A percentile compares a stretch with the other conserved stretches of the same genome.
phyloP scores from a whole-genome alignment of 2,888 invertebrate species.

The Coleophora flavipennella region DNA sequence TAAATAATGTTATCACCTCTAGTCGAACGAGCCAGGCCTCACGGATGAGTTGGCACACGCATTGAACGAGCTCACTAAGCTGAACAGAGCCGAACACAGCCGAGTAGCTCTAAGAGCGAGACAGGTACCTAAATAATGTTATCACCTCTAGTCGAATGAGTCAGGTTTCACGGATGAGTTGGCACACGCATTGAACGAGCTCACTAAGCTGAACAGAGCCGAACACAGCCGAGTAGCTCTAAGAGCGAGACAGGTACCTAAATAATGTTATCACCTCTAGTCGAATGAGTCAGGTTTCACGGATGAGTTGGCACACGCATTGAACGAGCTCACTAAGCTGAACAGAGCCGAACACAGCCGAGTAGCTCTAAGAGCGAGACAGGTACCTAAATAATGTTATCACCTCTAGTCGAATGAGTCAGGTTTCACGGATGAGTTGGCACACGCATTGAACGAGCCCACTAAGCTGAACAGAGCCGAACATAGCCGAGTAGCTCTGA shows the following conservation, averaged over 20 bases:
- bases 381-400: slow-evolving; percentile 48
- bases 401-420: slow-evolving; percentile 91
- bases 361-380: slow-evolving; percentile 87
- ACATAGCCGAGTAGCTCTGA: slow-evolving; percentile 91
- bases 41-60: slow-evolving; percentile 85
- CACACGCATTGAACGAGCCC: slow-evolving; percentile 90
- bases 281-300: slow-evolving; percentile 95
- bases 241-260: slow-evolving; percentile 79
- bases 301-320: slow-evolving; percentile 91
- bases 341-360: slow-evolving; percentile 95
- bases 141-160: slow-evolving; percentile 84
- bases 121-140: slow-evolving; percentile 63
- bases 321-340: slow-evolving; percentile 92
- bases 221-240: slow-evolving; percentile 95
- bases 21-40: slow-evolving; percentile 87
- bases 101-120: slow-evolving; percentile 89
- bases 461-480: slow-evolving; percentile 94
- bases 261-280: slow-evolving; percentile 62
- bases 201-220: slow-evolving; percentile 92
- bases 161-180: slow-evolving; percentile 83
- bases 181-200: slow-evolving; percentile 89
- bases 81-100: slow-evolving; percentile 95
- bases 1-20: slow-evolving; percentile 30
- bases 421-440: slow-evolving; percentile 91
- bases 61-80: slow-evolving; percentile 90